Evolutionary conservation across 2,888 invertebrate genomes (phyloP), one percentile per base, ranked within the genome.

Genomic region (Cheilosia soror): DNA sequence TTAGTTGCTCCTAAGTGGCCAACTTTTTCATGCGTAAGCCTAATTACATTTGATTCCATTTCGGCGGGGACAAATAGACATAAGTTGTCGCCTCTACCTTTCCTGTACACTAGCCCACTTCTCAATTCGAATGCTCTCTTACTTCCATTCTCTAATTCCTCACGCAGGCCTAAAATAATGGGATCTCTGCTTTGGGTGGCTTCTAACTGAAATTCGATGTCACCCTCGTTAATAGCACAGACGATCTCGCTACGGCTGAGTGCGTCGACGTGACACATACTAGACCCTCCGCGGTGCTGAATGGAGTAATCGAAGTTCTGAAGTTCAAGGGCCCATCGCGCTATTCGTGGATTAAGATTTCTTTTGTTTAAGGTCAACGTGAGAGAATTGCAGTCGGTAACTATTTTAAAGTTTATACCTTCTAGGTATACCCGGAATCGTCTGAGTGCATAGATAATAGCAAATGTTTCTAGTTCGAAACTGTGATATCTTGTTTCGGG

Each of bases 401-500:
- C 75, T 2, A 89, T 87, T 72, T 85, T 88, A 76, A 89, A 88
- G 27, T 57, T 53, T 2, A 88, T 79, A 2, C 89, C 88, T 4
- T 78, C 15, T n/a, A 89, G 51, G 78, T 89, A 90, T n/a, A 87
- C 75, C 0, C 87, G 80, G 69, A 89, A 89, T 40, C 88, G 76
- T 65, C 89, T 71, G 6, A 89, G 37, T 0, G 90, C 78, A 75
- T 89, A 88, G 31, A 90, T 81, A 4, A 89, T 88, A 4, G 89
- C 86, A 13, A 89, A 57, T 0, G 87, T 87, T 82, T 90, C 89
- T 13, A 90, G 65, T 58, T 90, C 90, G 82, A 87, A 90, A 65
- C 89, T 89, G 53, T 90, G 89, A 72, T 88, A 89, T 47, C 87
- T 87, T 4, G 87, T 33, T 58, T 90, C 89, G 0, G 73, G 33